These are phyloP conservation scores for Cordilura impudica DNA, from an alignment of 2,888 invertebrate species.

Conservation along the genomic window DNA sequence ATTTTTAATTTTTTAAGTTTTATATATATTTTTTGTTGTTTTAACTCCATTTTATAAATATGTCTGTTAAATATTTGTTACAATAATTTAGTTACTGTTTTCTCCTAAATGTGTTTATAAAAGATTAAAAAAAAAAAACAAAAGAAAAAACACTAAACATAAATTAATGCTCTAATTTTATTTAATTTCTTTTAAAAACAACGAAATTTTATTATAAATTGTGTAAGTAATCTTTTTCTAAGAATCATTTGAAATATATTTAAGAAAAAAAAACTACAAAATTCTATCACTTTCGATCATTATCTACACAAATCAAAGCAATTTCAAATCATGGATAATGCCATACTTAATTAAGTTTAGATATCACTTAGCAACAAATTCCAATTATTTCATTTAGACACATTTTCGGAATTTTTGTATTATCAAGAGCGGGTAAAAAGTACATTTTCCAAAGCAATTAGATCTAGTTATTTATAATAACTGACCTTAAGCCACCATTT, in stretches of 20 bases:
- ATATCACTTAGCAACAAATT: no score
- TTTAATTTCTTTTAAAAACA: slow-evolving; percentile 69
- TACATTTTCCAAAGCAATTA: no score
- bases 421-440: no score
- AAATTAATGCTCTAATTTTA: slow-evolving; percentile 65
- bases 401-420: no score
- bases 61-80: slow-evolving; percentile 13
- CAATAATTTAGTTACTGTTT: slow-evolving; percentile 15
- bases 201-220: slow-evolving; percentile 64
- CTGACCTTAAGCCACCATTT: no score
- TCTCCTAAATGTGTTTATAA: slow-evolving; percentile 51
- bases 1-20: neutral
- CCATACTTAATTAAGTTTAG: no score
- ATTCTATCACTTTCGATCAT: slow-evolving; percentile 16
- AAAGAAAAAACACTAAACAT: slow-evolving; percentile 13
- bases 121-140: slow-evolving; percentile 25
- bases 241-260: slow-evolving; percentile 4
- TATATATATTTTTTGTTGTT: neutral
- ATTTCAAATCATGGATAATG: slow-evolving; percentile 28
- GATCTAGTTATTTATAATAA: no score
- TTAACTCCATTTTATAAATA: neutral
- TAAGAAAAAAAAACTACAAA: neutral
- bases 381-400: no score
- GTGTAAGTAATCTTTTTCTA: slow-evolving; percentile 71
- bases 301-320: slow-evolving; percentile 8